Evolutionary conservation across 1,140 invertebrate species (phyloP), one percentile per base, ranked within the genome.

Genomic region (Trichonephila clavata): DNA sequence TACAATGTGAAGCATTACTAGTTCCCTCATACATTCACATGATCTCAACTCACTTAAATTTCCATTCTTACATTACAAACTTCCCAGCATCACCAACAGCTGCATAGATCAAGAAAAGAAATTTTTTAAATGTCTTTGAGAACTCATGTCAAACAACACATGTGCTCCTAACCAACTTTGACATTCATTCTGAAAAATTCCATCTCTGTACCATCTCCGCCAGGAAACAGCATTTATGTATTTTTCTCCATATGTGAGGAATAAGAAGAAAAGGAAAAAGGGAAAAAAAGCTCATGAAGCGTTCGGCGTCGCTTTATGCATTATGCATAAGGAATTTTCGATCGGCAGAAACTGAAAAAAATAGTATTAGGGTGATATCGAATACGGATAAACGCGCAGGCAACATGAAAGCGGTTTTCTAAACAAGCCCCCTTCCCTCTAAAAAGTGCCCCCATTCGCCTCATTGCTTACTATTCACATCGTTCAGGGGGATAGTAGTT

Each of bases 301-400:
- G 27, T 77, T 77, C n/a, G 83, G 57, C 50, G 83, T 84, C 83
- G 83, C 83, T 24, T 71, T 39, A 90, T 90, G 24, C 71, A 90
- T 80, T 57, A 90, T 90, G 89, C 68, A 90, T 60, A 57, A 90
- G 65, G 71, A 90, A 90, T 80, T 81, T 61, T 90, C 43, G 43
- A 89, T 77, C 43, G 63, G 50, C 21, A 59, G 65, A 71, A 77
- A 71, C 68, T 50, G 50, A 89, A 90, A 90, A 50, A 90, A 81
- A 89, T 59, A 57, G 57, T 81, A 90, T 81, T 90, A 90, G 89
- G 71, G 65, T 77, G 89, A 90, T 90, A 90, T 90, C 89, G 89
- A 90, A 90, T 90, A 90, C 71, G 89, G 71, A 90, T 90, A 90
- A 90, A 90, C 43, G 89, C 43, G 50, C 63, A 27, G 65, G 87